These are phyloP conservation scores for Acipenser oxyrinchus DNA, from an alignment of 2,797 vertebrate genomes.

Conservation along the genomic window DNA sequence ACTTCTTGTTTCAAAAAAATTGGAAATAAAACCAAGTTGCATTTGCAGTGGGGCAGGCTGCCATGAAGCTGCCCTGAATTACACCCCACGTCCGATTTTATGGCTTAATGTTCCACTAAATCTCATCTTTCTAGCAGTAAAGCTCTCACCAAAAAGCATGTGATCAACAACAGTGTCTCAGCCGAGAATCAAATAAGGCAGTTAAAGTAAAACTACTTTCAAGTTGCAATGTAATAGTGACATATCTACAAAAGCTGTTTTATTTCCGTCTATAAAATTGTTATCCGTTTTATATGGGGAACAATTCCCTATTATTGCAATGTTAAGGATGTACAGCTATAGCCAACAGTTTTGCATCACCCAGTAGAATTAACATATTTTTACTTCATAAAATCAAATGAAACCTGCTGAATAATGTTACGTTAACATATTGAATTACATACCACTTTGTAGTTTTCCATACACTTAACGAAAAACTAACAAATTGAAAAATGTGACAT, in stretches of 20 bases:
- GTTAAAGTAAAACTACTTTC: constrained; percentile 46
- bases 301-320: not conserved
- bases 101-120: constrained; percentile 57
- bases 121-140: constrained; percentile 56
- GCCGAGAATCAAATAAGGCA: constrained; percentile 57
- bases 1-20: constrained; percentile 57
- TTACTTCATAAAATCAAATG: too few species aligned
- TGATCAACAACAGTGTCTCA: constrained; percentile 61
- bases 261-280: constrained; percentile 7
- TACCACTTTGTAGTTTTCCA: too few species aligned
- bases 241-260: constrained; percentile 2
- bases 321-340: not conserved
- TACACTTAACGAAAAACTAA: too few species aligned
- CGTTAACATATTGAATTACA: too few species aligned
- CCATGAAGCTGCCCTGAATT: constrained; percentile 62
- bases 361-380: too few species aligned
- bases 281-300: not conserved
- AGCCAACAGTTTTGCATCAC: too few species aligned
- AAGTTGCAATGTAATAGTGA: constrained; percentile 3
- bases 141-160: constrained; percentile 57
- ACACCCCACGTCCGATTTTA: constrained; percentile 55
- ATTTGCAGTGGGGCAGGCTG: constrained; percentile 57
- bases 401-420: too few species aligned
- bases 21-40: constrained; percentile 62
- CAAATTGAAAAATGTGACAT: too few species aligned